Evolutionary conservation across 2,797 vertebrate species (phyloP), one percentile per base, ranked within the genome.

Genomic region (Fundulus diaphanus): DNA sequence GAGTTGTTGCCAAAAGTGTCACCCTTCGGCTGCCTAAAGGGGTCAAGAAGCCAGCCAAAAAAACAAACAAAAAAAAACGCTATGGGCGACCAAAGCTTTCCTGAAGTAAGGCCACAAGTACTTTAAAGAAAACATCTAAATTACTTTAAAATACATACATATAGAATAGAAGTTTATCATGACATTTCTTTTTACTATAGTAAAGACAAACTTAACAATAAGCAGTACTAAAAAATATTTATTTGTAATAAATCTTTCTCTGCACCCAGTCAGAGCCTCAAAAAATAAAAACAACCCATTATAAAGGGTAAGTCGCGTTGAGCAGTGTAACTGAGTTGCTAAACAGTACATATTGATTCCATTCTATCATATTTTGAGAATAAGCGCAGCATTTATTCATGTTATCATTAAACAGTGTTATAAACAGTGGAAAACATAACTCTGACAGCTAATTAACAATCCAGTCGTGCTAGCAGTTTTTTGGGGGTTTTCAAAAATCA

Each of bases 1-100:
- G 92, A 94, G 85, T 82, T 89, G 84, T 79, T 92, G 91, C 90
- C 89, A 92, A 91, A 91, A 70, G 88, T 87, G 87, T 84, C 78
- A 84, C 81, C 73, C 87, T 82, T 75, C 77, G 72, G 71, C 85
- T 83, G 80, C 71, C 63, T 84, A 65, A 69, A 66, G 52, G 68
- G 69, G 72, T 66, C 79, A 78, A 82, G 69, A 59, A 49, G 82
- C 73, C 81, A 79, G 73, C 48, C 61, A 87, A 82, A 37, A 78
- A 77, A 54, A 31, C 29, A 57, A 3, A 57, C 1, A 1, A 7
- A 57, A 20, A 9, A 68, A 54, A 29, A 51, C 42, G 56, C 8
- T 52, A 84, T 72, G 77, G 75, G 68, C 35, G 74, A 72, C 48
- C 82, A 27, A 46, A 80, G 82, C 75, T 52, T 61, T 46, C 20